phyloP scores from a whole-genome alignment of 1,140 invertebrate species.

The Amphibalanus amphitrite region DNA sequence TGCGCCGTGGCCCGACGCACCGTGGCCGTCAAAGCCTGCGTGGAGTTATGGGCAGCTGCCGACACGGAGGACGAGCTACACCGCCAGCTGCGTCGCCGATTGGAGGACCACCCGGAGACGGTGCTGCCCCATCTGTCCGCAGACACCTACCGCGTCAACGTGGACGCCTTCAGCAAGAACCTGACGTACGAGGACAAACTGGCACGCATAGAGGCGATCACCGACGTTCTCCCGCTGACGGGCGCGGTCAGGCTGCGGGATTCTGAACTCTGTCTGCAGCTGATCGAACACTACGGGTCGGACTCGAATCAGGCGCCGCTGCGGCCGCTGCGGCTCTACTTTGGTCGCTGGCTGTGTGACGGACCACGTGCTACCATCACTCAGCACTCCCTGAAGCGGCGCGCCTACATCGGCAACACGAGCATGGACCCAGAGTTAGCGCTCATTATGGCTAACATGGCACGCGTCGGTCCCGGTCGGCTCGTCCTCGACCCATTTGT shows the following conservation, averaged over 20 bases:
- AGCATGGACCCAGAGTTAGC: slow-evolving; percentile 90
- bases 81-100: background rate
- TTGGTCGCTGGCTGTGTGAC: slow-evolving; percentile 40
- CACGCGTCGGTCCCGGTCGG: slow-evolving; percentile 47
- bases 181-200: background rate
- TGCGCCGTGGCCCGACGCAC: background rate
- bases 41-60: background rate
- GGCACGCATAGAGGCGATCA: slow-evolving; percentile 37
- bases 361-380: slow-evolving; percentile 62
- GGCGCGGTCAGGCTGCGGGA: slow-evolving; percentile 61
- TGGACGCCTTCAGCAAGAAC: background rate
- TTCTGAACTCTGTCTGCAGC: slow-evolving; percentile 54
- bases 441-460: slow-evolving; percentile 86
- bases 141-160: background rate
- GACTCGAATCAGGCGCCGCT: slow-evolving; percentile 34
- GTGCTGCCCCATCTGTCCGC: background rate
- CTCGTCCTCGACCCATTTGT: slow-evolving; percentile 88
- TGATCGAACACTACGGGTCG: slow-evolving; percentile 72
- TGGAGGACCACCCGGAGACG: background rate
- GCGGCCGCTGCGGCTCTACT: slow-evolving; percentile 9
- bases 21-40: background rate
- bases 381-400: slow-evolving; percentile 62
- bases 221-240: slow-evolving; percentile 51
- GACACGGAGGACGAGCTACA: background rate
- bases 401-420: slow-evolving; percentile 92